These are phyloP conservation scores for Zygogramma bicolorata DNA, from an alignment of 2,888 invertebrate genomes.

Conservation along the genomic window DNA sequence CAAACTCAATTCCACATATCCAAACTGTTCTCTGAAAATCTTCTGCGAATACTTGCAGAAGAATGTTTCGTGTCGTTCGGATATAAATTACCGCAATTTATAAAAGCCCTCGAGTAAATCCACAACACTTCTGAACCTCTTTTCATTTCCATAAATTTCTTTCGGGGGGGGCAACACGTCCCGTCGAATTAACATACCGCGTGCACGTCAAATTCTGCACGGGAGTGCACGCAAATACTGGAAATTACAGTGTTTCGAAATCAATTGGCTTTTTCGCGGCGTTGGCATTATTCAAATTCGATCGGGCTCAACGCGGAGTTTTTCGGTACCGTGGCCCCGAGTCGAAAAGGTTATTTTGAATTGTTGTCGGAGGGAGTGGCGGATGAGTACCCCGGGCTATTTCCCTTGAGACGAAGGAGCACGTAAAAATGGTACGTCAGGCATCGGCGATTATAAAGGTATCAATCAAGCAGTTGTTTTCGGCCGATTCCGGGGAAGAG, in stretches of 20 bases:
- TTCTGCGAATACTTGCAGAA: background rate
- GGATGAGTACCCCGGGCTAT: background rate
- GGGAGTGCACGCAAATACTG: constrained; percentile 26
- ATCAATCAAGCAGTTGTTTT: too few species aligned
- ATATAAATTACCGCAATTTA: background rate
- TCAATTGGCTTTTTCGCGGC: constrained; percentile 25
- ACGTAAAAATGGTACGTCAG: too few species aligned
- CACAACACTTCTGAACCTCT: constrained; percentile 10
- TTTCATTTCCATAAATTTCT: constrained; percentile 20
- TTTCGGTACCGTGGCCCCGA: constrained; percentile 12
- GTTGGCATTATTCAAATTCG: constrained; percentile 11
- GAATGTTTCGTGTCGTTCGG: background rate
- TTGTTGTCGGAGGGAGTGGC: constrained; percentile 19
- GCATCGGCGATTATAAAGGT: background rate
- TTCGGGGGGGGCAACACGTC: background rate
- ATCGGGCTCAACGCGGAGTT: background rate
- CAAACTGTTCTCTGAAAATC: too few species aligned
- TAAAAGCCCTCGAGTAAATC: constrained; percentile 11
- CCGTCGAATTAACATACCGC: constrained; percentile 16
- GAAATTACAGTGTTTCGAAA: constrained; percentile 27
- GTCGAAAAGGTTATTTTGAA: constrained; percentile 18
- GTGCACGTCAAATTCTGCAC: constrained; percentile 6
- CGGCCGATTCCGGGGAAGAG: too few species aligned
- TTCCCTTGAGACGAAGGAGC: background rate
- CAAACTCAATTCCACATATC: too few species aligned